Evolutionary conservation across 2,888 invertebrate genomes (phyloP), one percentile per base, ranked within the genome.

Genomic region (Platycheirus rosarum): DNA sequence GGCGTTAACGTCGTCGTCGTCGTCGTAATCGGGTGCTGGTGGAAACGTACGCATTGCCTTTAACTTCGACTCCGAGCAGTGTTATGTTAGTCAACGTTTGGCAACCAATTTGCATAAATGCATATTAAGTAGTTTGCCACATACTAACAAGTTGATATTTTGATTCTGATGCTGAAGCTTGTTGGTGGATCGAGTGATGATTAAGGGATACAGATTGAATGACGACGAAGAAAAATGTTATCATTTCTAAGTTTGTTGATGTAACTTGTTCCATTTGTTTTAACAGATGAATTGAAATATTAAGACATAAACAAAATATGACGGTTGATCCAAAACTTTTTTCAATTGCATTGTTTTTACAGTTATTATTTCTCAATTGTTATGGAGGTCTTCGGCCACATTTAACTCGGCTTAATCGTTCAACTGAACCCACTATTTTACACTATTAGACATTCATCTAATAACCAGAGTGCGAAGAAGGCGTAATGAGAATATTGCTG

Each of bases 51-150:
- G 77, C 77, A 71, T 51, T 29, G 51, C 57, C 23, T 63, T 8
- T 14, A 57, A 14, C 40, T 40, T 23, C 29, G 8, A 7, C 29
- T 26, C 26, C 9, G 11, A 5, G 16, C 49, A 55, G 32, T 53
- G 51, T 48, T 46, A 68, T 37, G 16, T 35, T 37, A 35, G 14
- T 23, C 26, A 71, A 37, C 44, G 20, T 65, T 51, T 51, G 57
- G 40, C 51, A 65, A 49, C 20, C 65, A 63, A 79, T 74, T 79
- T 74, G 32, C 74, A 79, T 79, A 79, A 74, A 74, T 79, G 49
- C 74, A 74, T 74, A 63, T 74, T 79, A 69, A 74, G 74, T 53
- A 73, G 65, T 68, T 68, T 55, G 68, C 62, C 55, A 62, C 73
- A 68, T 55, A 55, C 66, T 78, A 73, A 62, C 73, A 62, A 68